A percentile compares a stretch with the other conserved stretches of the same genome.
phyloP scores from a whole-genome alignment of 1,140 invertebrate species.

The Leptestheria dahalacensis region DNA sequence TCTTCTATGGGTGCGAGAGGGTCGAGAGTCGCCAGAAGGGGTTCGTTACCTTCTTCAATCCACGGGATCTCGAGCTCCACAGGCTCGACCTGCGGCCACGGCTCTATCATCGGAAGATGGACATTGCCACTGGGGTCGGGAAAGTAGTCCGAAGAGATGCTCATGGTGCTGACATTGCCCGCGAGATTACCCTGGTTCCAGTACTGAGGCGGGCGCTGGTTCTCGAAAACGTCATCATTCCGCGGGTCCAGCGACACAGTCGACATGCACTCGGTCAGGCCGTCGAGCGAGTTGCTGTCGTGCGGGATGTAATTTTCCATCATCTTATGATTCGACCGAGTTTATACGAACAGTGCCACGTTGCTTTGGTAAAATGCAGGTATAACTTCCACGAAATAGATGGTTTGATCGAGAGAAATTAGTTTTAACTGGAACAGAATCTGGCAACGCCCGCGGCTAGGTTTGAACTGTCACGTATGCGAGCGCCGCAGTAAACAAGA shows the following conservation, averaged over 20 bases:
- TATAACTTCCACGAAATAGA: too few relatives aligned
- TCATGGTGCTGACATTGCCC: neutral
- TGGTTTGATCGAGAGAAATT: too few relatives aligned
- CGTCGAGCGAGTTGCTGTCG: neutral
- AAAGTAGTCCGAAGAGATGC: neutral
- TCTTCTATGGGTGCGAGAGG: neutral
- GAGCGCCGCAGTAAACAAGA: too few relatives aligned
- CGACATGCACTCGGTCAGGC: neutral
- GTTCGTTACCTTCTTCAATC: neutral
- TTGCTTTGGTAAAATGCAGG: too few relatives aligned
- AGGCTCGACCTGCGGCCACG: neutral
- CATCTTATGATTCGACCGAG: neutral
- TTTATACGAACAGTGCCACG: too few relatives aligned
- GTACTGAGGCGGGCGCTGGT: neutral
- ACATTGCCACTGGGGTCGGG: neutral
- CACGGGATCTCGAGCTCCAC: neutral
- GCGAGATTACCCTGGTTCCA: neutral
- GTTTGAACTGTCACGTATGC: too few relatives aligned
- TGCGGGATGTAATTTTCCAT: neutral
- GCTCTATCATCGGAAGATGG: neutral
- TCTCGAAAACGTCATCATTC: neutral
- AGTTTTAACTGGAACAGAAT: too few relatives aligned
- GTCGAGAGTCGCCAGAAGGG: neutral
- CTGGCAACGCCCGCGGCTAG: too few relatives aligned
- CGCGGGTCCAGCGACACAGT: neutral